A percentile compares a stretch with the other conserved stretches of the same genome.
Conservation (phyloP, 2,113 vertebrate species). For the Brienomyrus longianalis region DNA sequence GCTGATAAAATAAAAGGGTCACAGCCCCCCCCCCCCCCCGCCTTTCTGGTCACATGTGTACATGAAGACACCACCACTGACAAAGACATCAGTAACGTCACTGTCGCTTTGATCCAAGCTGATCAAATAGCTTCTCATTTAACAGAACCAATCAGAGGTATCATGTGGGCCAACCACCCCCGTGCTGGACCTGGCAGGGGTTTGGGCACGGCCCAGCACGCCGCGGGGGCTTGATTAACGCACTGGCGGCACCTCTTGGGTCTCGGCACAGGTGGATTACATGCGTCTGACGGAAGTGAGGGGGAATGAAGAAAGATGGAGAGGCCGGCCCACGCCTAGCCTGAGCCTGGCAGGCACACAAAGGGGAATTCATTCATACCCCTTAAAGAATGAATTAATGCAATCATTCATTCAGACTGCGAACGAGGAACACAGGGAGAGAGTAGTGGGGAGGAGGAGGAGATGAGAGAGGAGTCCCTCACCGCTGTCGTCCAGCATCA, state of each 20-base stretch:
- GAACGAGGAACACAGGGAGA: background rate
- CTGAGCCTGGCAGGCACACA: background rate
- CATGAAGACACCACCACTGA: background rate
- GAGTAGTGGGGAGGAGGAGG: background rate
- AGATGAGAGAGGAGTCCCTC: conserved; percentile 36
- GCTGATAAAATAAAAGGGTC: background rate
- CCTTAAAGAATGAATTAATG: background rate
- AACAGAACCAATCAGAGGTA: background rate
- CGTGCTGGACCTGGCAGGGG: background rate
- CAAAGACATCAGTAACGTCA: background rate
- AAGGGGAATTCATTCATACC: background rate
- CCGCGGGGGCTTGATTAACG: background rate
- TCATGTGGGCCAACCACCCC: background rate
- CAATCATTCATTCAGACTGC: background rate
- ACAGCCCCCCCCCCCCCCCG: too few species aligned
- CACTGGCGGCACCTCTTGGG: background rate
- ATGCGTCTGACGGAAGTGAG: background rate
- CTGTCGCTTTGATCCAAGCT: background rate
- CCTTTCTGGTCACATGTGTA: background rate
- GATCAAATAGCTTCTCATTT: background rate
- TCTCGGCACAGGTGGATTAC: background rate
- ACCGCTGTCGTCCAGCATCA: conserved; percentile 92
- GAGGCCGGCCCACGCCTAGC: background rate
- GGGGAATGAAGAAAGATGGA: background rate
- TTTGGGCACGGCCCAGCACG: background rate